Evolutionary conservation across 37 sponge, comb jelly and placozoan species (phyloP).

Genomic region (Tethya wilhelma): DNA sequence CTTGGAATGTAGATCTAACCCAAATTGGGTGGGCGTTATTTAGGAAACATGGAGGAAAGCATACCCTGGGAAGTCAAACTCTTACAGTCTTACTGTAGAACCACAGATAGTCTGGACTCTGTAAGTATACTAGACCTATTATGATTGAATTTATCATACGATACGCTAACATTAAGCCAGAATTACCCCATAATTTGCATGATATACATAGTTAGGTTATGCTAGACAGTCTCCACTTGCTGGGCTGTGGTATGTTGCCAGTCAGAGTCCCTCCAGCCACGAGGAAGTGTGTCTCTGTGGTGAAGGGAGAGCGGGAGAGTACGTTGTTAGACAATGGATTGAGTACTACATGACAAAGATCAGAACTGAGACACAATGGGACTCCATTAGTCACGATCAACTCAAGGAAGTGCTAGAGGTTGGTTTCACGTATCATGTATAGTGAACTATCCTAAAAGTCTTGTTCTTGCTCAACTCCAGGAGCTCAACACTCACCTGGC

Average conservation of each 20-base stretch:
- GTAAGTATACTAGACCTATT: too few species aligned
- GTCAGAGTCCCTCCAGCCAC: not conserved
- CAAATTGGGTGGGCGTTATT: too few species aligned
- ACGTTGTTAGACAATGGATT: slow-evolving; percentile 52
- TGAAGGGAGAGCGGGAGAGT: slow-evolving; percentile 27
- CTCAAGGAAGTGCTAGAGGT: slow-evolving; percentile 13
- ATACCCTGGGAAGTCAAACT: slow-evolving; percentile 27
- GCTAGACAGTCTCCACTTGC: slow-evolving; percentile 39
- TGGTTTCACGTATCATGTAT: not conserved
- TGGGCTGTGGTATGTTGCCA: slow-evolving; percentile 31
- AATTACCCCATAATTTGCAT: too few species aligned
- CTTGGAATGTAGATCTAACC: too few species aligned
- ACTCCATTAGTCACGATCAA: slow-evolving; percentile 12
- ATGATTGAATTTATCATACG: too few species aligned
- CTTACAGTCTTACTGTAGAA: slow-evolving; percentile 2
- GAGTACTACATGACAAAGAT: slow-evolving; percentile 42
- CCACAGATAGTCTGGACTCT: slow-evolving; percentile 1
- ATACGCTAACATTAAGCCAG: too few species aligned
- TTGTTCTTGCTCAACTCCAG: not conserved
- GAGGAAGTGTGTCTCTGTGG: slow-evolving; percentile 44
- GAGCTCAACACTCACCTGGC: slow-evolving; percentile 22
- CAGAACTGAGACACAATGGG: slow-evolving; percentile 38
- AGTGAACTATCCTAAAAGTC: not conserved
- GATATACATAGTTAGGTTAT: slow-evolving; percentile 37
- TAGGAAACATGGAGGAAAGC: slow-evolving; percentile 11